Evolutionary conservation across 2,797 vertebrate genomes (phyloP).

Genomic region (Lepilemur ruficaudatus): DNA sequence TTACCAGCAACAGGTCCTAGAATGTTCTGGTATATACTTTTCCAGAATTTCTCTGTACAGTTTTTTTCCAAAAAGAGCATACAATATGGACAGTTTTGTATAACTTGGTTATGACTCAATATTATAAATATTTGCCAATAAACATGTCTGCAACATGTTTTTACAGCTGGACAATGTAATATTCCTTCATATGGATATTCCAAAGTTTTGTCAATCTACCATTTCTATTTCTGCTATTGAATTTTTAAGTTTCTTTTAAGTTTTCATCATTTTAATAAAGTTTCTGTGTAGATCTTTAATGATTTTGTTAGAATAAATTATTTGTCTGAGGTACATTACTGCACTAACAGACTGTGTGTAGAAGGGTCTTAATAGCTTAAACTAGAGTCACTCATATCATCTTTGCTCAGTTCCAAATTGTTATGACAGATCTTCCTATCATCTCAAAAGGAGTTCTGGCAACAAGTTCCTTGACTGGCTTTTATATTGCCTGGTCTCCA

Average conservation of each 20-base stretch:
- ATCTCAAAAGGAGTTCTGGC: neutral
- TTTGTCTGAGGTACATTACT: neutral
- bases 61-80: neutral
- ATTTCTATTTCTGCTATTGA: neutral
- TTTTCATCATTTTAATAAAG: neutral
- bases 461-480: neutral
- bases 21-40: neutral
- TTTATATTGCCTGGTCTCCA: neutral
- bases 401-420: neutral
- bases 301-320: slow-evolving; percentile 33
- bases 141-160: neutral
- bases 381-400: neutral
- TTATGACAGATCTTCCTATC: neutral
- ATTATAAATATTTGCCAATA: neutral
- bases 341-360: neutral
- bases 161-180: neutral
- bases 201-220: neutral
- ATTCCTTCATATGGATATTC: neutral
- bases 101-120: neutral
- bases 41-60: neutral
- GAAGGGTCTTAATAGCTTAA: neutral
- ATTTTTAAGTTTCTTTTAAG: neutral
- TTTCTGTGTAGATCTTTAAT: neutral
- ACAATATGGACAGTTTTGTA: neutral
- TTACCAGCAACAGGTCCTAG: neutral